Evolutionary conservation across 2,113 vertebrate species (phyloP), one percentile per base, ranked within the genome.

Genomic region (Carassius carassius): DNA sequence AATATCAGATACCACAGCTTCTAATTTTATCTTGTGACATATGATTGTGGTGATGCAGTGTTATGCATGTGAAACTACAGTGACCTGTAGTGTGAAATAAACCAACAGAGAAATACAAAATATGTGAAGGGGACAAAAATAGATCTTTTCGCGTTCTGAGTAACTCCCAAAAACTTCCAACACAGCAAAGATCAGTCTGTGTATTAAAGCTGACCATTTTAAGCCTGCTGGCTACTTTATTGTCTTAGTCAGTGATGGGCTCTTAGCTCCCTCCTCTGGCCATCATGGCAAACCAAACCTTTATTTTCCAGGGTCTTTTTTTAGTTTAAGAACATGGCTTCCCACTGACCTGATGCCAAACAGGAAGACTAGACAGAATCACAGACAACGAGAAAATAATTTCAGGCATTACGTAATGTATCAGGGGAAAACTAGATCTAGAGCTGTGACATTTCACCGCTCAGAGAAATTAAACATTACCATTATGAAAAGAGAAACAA

Each of bases 191-290:
- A 49, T 49, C 9, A 17, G 12, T 25, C 19, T 75, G 44, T 9
- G 13, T 21, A 54, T 75, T 9, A 54, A 56, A 32, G 16, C 23
- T 76, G 74, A 83, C 12, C 4, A 4, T 12, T 83, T 75, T 23
- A 56, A 17, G 51, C 1, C 21, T n/a, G 29, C 75, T 32, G 1
- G 25, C 17, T 37, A 58, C 49, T 19, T 32, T 58, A 17, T 35
- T 54, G 16, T 21, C 51, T n/a, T 17, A 37, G 51, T 32, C 51
- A 35, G 5, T 44, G 19, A 73, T n/a, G 6, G 78, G 25, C 35
- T 21, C 21, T 70, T 69, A 73, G 84, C 87, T 84, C 84, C 85
- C 85, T 78, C 87, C n/a, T 86, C 85, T 88, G 87, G 87, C 81
- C 60, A 84, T 29, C 4, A 23, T 7, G 10, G 19, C 16, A 41